Evolutionary conservation across 2,888 invertebrate genomes (phyloP).

Genomic region (Cephus runcator): DNA sequence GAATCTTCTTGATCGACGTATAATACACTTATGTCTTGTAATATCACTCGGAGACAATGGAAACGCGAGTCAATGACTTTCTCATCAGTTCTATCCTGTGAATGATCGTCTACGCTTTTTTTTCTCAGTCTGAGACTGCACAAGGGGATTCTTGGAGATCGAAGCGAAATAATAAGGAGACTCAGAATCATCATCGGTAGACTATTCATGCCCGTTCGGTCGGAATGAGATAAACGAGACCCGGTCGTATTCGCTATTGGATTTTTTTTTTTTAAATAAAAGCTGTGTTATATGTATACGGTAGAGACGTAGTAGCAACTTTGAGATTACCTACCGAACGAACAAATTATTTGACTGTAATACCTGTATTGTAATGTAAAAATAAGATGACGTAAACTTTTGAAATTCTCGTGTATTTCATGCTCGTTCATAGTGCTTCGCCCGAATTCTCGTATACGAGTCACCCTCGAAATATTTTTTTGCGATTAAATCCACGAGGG

Average conservation of each 20-base stretch:
- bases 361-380: background rate
- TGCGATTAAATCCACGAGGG: background rate
- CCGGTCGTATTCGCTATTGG: background rate
- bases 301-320: background rate
- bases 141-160: slow-evolving; percentile 16
- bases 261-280: background rate
- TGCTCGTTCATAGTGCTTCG: background rate
- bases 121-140: background rate
- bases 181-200: background rate
- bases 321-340: background rate
- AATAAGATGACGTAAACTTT: background rate
- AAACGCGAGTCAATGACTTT: background rate
- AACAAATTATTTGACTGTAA: background rate
- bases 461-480: background rate
- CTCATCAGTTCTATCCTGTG: background rate
- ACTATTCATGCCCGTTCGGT: slow-evolving; percentile 19
- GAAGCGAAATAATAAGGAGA: slow-evolving; percentile 13
- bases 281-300: background rate
- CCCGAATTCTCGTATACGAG: background rate
- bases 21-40: background rate
- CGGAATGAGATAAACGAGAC: slow-evolving; percentile 21
- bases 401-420: background rate
- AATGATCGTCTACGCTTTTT: background rate
- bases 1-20: background rate
- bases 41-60: background rate